Base-by-base conservation (phyloP, 1,140 invertebrate species). In the Chelonus insularis region DNA sequence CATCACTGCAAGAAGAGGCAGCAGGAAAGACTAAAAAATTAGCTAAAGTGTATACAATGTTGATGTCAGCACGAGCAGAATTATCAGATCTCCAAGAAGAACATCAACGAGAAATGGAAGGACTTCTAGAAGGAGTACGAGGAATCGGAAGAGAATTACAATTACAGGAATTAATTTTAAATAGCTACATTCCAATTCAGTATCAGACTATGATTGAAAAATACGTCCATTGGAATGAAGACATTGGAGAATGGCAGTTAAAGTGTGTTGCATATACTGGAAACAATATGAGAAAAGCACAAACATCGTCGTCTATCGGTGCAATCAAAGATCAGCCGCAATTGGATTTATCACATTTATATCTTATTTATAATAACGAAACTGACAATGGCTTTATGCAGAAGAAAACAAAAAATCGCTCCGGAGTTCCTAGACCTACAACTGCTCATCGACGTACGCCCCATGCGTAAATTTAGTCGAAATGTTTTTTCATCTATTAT, bases 251-350 rank as follows among this genome's bases (percentile, higher is more conserved):
- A 79, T 99, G 96, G 94, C 95, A 99, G 77, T 85, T 99, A 8
- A 93, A 93, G 75, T 98, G 96, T 82, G 95, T 99, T 1, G 97
- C 97, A 0, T 99, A 99, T 77, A 97, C 96, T 11, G 97, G 97
- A 0, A 99, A 99, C 80, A 99, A 99, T 76, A 99, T 99, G 94
- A 83, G 91, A 18, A 94, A 94, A 73, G 76, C 78, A 8, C 74
- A 80, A 62, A 64, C 70, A 4, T 67, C 70, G 18, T 60, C 74
- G 20, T 52, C 68, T 6, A 59, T 69, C 11, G 74, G 69, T 57
- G 74, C 68, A 62, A 67, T 68, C 14, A 80, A 76, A 73, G 77
- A 78, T 51, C 73, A 72, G 69, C 66, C 66, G 1, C 72, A 76
- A 32, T 74, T 78, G 0, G 80, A 82, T 62, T 68, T 82, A 51